Conservation (phyloP, 2,797 vertebrate species). For the Philypnodon macrostomus region DNA sequence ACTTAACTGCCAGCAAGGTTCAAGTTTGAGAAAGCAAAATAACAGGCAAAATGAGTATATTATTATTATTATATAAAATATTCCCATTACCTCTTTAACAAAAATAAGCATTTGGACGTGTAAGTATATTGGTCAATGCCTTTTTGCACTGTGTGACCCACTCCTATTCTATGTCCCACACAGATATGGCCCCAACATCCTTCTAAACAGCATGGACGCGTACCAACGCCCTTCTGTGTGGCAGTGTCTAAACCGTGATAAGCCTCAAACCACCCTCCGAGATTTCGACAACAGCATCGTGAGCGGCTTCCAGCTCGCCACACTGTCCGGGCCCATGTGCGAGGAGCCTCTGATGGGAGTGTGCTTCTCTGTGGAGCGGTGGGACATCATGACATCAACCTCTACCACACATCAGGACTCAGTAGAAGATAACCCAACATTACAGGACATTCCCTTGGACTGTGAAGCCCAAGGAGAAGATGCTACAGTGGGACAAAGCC, state of each 20-base stretch:
- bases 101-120: too few species aligned
- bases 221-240: conserved; percentile 84
- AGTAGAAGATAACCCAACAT: conserved; percentile 6
- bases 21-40: too few species aligned
- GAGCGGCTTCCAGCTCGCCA: conserved; percentile 94
- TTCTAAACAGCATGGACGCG: conserved; percentile 81
- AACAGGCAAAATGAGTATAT: too few species aligned
- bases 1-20: too few species aligned
- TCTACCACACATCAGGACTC: conserved; percentile 50
- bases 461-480: neutral
- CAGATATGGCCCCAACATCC: conserved; percentile 88
- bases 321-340: conserved; percentile 92
- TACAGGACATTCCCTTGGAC: conserved; percentile 9
- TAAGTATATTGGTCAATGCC: neutral
- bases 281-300: conserved; percentile 90
- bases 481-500: conserved; percentile 13
- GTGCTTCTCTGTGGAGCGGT: conserved; percentile 88
- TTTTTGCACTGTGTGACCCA: neutral
- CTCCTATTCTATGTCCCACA: neutral
- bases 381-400: conserved; percentile 77
- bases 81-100: too few species aligned
- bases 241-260: conserved; percentile 78
- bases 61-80: too few species aligned
- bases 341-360: conserved; percentile 98
- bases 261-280: conserved; percentile 58